phyloP scores from a whole-genome alignment of 2,113 vertebrate genomes.

The Lepus americanus region DNA sequence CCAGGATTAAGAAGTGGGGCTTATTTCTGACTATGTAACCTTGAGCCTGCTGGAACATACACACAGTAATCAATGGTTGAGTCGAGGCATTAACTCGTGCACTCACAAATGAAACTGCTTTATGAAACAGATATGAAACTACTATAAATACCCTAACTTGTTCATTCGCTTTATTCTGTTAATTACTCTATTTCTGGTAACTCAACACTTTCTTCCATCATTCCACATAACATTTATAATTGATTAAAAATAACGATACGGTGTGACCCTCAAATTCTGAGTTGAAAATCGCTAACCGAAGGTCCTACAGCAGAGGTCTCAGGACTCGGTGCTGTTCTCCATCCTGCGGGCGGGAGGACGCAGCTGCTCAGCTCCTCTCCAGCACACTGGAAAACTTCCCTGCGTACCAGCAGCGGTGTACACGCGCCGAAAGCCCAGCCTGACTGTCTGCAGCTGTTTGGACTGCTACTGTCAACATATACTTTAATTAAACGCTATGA shows the following conservation, averaged over 20 bases:
- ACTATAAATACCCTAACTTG: neutral
- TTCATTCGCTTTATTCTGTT: conserved; percentile 20
- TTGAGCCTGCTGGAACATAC: neutral
- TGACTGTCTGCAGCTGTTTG: neutral
- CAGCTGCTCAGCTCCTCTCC: fast-evolving
- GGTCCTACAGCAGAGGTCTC: neutral
- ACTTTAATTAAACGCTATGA: neutral
- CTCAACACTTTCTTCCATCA: neutral
- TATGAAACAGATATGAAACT: neutral
- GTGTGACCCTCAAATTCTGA: neutral
- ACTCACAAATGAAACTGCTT: neutral
- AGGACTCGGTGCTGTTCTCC: neutral
- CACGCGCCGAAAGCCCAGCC: neutral
- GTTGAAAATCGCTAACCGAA: neutral
- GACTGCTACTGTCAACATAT: neutral
- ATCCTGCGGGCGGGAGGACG: neutral
- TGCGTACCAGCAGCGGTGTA: neutral
- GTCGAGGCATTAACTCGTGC: neutral
- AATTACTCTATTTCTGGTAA: conserved; percentile 28
- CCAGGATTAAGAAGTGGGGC: conserved; percentile 44
- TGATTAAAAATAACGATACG: conserved; percentile 6
- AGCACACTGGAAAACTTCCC: neutral
- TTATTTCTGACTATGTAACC: conserved; percentile 5
- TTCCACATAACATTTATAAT: conserved; percentile 13
- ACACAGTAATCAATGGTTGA: neutral